Percentiles rank a stretch among this genome's conserved stretches.
Evolutionary conservation across 2,113 vertebrate genomes (phyloP).

Genomic region (Pomatorhinus ruficollis): DNA sequence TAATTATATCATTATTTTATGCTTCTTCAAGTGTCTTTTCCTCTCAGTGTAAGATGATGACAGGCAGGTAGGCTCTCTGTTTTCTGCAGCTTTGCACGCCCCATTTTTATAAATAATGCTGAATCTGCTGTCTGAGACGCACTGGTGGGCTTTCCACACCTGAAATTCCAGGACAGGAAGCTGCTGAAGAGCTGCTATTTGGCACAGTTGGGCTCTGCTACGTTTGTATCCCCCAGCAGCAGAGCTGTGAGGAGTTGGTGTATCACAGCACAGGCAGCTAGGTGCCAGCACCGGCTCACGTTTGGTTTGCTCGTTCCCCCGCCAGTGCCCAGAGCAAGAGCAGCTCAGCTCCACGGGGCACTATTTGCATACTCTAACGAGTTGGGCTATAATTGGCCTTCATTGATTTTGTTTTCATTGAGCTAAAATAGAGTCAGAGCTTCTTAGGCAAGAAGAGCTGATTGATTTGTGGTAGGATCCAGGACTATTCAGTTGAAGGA

Average conservation of each 20-base stretch:
- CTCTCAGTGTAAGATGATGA: neutral
- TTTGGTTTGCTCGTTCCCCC: neutral
- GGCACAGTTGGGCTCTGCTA: neutral
- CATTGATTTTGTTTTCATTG: slow-evolving; percentile 95
- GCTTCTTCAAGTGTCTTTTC: neutral
- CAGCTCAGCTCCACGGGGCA: slow-evolving; percentile 30
- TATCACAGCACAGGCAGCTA: slow-evolving; percentile 52
- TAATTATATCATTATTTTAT: neutral
- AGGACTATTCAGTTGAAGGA: slow-evolving; percentile 85
- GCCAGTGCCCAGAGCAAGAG: neutral
- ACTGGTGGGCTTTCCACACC: neutral
- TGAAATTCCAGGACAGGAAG: neutral
- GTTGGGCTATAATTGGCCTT: slow-evolving; percentile 88
- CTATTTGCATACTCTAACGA: slow-evolving; percentile 91
- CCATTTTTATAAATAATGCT: accelerated
- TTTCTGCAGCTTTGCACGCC: neutral
- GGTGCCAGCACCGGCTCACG: slow-evolving; percentile 71
- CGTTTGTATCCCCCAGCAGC: neutral
- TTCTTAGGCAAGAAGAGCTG: slow-evolving; percentile 82
- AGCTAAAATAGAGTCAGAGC: slow-evolving; percentile 93
- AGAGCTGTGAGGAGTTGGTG: neutral
- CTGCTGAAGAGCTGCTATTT: neutral
- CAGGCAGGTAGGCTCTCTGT: neutral
- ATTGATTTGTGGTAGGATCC: slow-evolving; percentile 94
- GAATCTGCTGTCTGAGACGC: neutral